phyloP scores from a whole-genome alignment of 2,113 vertebrate genomes.

The Tragulus kanchil region DNA sequence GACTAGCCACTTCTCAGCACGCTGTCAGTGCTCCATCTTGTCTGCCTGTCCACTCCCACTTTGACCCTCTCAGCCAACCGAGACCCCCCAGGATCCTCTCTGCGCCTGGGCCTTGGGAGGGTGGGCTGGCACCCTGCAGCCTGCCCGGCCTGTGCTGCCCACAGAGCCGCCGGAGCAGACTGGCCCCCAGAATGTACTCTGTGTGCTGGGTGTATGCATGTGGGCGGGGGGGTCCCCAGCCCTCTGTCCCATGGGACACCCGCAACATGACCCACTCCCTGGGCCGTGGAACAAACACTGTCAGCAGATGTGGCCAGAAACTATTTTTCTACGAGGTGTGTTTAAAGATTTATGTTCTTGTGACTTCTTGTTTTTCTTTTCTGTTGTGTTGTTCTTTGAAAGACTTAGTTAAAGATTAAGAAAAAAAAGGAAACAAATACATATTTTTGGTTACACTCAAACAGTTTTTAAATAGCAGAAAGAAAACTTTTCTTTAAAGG shows the following conservation, averaged over 20 bases:
- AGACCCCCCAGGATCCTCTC: not conserved
- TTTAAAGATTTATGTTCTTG: conserved; percentile 57
- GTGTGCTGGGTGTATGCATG: not conserved
- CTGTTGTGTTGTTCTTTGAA: conserved; percentile 68
- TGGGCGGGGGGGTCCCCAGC: not conserved
- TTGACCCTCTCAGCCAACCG: not conserved
- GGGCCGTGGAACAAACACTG: not conserved
- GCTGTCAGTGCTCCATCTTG: accelerated
- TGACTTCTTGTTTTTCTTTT: conserved; percentile 69
- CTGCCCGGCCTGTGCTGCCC: not conserved
- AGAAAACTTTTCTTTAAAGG: conserved; percentile 66
- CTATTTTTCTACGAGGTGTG: conserved; percentile 78
- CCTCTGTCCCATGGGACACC: not conserved
- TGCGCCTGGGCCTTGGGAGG: not conserved
- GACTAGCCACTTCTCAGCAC: not conserved
- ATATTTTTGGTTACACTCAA: conserved; percentile 83
- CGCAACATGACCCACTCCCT: not conserved
- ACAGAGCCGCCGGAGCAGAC: not conserved
- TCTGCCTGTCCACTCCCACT: not conserved
- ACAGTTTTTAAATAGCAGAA: conserved; percentile 79
- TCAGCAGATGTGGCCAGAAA: conserved; percentile 23
- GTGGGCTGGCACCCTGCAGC: not conserved
- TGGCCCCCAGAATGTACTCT: not conserved
- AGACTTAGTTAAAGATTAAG: conserved; percentile 64
- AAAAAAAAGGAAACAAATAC: conserved; percentile 72